These are phyloP conservation scores for Oxygymnocypris stewartii DNA, from an alignment of 2,113 vertebrate species.

Conservation along the genomic window DNA sequence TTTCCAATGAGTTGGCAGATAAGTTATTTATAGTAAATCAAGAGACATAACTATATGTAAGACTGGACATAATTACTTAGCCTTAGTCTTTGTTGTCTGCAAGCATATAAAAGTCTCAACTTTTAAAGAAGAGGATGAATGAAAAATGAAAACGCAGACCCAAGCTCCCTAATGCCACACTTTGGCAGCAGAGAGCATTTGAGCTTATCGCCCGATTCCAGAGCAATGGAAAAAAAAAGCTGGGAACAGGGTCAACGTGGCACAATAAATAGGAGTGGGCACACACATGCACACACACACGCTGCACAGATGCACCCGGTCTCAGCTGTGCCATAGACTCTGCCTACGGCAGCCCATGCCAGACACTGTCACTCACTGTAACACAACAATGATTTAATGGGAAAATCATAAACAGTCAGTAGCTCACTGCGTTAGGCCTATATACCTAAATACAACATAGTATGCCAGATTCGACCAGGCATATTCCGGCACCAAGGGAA, in stretches of 20 bases:
- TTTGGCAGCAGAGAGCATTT: constrained; percentile 39
- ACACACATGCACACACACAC: constrained; percentile 32
- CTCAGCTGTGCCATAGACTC: constrained; percentile 45
- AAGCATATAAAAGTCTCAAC: not conserved
- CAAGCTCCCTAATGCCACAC: not conserved
- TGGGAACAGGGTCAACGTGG: constrained; percentile 48
- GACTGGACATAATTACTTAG: not conserved
- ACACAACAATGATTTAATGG: not conserved
- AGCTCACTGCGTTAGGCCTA: not conserved
- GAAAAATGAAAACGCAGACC: constrained; percentile 22
- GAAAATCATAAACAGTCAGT: not conserved
- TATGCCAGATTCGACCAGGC: not conserved
- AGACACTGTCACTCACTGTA: constrained; percentile 38
- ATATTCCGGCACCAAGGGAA: not conserved
- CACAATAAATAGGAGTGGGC: constrained; percentile 32
- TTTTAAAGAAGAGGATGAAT: constrained; percentile 23
- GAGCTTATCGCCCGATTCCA: constrained; percentile 52
- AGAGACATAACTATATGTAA: not conserved
- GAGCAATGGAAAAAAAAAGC: constrained; percentile 47
- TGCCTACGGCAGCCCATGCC: constrained; percentile 43
- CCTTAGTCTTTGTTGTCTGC: not conserved
- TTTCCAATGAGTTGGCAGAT: not conserved
- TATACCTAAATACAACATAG: constrained; percentile 10
- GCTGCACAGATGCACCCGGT: constrained; percentile 31
- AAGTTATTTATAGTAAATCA: not conserved